Evolutionary conservation across 2,888 invertebrate species (phyloP).

Genomic region (Papilio demoleus): DNA sequence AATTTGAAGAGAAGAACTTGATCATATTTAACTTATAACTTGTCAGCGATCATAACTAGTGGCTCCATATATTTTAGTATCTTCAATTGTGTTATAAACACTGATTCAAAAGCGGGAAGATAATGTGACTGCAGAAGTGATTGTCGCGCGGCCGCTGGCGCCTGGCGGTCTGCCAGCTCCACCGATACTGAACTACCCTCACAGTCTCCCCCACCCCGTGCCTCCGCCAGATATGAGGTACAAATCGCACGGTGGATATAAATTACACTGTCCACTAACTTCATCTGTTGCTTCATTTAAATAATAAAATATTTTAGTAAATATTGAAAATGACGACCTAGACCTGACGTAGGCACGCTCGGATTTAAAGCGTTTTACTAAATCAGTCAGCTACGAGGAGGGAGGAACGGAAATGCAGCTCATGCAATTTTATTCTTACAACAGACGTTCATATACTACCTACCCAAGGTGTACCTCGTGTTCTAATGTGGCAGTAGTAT

Average conservation of each 20-base stretch:
- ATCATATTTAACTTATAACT: not conserved
- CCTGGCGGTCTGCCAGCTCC: not conserved
- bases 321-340: not conserved
- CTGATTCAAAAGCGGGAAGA: not conserved
- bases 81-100: not conserved
- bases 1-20: not conserved
- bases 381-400: too few species aligned
- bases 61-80: not conserved
- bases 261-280: not conserved
- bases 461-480: too few species aligned
- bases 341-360: not conserved
- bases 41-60: not conserved
- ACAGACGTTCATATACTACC: too few species aligned
- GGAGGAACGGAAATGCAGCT: too few species aligned
- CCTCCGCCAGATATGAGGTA: not conserved
- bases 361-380: not conserved
- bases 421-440: too few species aligned
- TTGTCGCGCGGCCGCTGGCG: not conserved
- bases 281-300: not conserved
- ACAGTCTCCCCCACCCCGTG: not conserved
- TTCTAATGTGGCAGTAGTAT: constrained; percentile 7
- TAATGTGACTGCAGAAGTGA: not conserved
- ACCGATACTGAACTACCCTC: not conserved
- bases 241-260: not conserved
- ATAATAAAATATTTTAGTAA: not conserved